Conservation (phyloP, 2,888 invertebrate species). For the Oxytorus armatus region DNA sequence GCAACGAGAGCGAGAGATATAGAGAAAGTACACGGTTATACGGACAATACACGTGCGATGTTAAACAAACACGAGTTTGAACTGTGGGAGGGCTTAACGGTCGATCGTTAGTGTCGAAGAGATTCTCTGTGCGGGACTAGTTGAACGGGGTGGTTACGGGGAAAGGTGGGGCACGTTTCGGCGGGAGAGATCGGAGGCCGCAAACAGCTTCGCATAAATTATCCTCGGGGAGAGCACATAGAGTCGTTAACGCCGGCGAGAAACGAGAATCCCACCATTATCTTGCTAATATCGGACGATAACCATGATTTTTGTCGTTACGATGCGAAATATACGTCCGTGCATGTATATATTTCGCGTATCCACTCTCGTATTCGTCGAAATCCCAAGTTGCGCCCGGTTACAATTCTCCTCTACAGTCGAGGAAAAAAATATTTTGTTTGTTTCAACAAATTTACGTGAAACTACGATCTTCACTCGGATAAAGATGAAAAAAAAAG, state of each 20-base stretch:
- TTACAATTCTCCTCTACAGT: slow-evolving; percentile 11
- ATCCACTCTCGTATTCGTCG: slow-evolving; percentile 3
- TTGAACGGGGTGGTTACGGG: slow-evolving; percentile 21
- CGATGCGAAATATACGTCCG: slow-evolving; percentile 50
- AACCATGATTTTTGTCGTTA: slow-evolving; percentile 73
- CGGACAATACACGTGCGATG: slow-evolving; percentile 39
- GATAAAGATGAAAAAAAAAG: neutral
- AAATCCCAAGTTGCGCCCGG: neutral
- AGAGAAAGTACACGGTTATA: slow-evolving; percentile 54
- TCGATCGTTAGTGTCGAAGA: slow-evolving; percentile 65
- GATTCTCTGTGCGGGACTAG: slow-evolving; percentile 56
- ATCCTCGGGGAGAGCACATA: slow-evolving; percentile 39
- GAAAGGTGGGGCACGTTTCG: no score
- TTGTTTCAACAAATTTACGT: neutral
- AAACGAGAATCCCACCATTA: slow-evolving; percentile 66
- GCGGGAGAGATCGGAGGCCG: slow-evolving; percentile 56
- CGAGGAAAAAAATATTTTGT: neutral
- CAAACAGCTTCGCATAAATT: slow-evolving; percentile 68
- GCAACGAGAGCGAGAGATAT: slow-evolving; percentile 27
- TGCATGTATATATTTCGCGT: neutral
- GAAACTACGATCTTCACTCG: neutral
- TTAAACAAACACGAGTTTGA: slow-evolving; percentile 23
- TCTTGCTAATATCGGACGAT: slow-evolving; percentile 68
- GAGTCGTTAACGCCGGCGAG: slow-evolving; percentile 59
- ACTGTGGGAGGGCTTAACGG: slow-evolving; percentile 57